Evolutionary conservation across 2,888 invertebrate genomes (phyloP).

Genomic region (Nipponacmea schrenckii): DNA sequence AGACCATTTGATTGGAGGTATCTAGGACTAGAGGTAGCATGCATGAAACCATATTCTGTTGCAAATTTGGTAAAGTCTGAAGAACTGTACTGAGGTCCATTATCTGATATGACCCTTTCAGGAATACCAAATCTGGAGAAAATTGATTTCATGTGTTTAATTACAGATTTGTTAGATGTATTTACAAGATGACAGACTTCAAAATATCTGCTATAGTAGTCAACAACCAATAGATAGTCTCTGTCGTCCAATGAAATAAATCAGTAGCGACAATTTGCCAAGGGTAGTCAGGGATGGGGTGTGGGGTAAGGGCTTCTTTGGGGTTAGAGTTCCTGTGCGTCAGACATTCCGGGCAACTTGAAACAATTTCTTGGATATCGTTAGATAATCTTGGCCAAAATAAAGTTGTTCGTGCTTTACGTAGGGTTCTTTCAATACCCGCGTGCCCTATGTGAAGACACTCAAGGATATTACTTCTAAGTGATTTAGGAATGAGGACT

Average conservation of each 20-base stretch:
- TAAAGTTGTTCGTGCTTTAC: slow-evolving; percentile 13
- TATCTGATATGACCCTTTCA: slow-evolving; percentile 20
- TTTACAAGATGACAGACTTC: slow-evolving; percentile 26
- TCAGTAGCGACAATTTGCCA: slow-evolving; percentile 34
- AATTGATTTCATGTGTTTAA: slow-evolving; percentile 22
- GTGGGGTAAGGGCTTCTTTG: slow-evolving; percentile 27
- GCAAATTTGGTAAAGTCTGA: slow-evolving; percentile 17
- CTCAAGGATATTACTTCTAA: slow-evolving; percentile 20
- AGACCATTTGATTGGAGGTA: slow-evolving; percentile 21
- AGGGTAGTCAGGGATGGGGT: slow-evolving; percentile 29
- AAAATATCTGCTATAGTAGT: slow-evolving; percentile 31
- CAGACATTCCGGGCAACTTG: slow-evolving; percentile 24
- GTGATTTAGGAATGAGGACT: not conserved
- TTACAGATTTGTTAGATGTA: slow-evolving; percentile 25
- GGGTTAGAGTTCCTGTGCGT: slow-evolving; percentile 26
- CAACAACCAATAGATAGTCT: slow-evolving; percentile 28
- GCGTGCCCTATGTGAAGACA: slow-evolving; percentile 22
- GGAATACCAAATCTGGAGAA: slow-evolving; percentile 34
- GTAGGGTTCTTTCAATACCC: slow-evolving; percentile 14
- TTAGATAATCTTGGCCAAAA: slow-evolving; percentile 17
- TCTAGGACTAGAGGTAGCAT: slow-evolving; percentile 14
- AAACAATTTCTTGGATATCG: slow-evolving; percentile 17
- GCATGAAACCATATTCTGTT: slow-evolving; percentile 14
- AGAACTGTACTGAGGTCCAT: slow-evolving; percentile 17
- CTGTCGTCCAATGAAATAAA: slow-evolving; percentile 26